Evolutionary conservation across 2,888 invertebrate species (phyloP), one percentile per base, ranked within the genome.

Genomic region (Synanthedon andrenaeformis): DNA sequence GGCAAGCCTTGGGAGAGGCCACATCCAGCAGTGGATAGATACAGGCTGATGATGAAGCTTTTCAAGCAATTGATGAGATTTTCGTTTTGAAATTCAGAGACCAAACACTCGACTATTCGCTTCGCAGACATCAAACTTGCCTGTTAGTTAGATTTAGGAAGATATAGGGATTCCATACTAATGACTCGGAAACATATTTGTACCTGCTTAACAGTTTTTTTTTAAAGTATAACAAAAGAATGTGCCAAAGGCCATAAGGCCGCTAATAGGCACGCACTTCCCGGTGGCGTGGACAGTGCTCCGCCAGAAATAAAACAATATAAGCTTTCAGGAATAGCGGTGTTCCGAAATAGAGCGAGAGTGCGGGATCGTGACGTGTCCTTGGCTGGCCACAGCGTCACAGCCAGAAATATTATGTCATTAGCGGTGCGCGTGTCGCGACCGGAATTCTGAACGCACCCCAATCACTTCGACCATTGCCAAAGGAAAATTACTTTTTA

Each of bases 281-380:
- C 79, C 75, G 69, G 77, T 79, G 74, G 79, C 75, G 77, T 79
- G 73, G 81, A 77, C 76, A 77, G 76, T 72, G 70, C 69, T 66
- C 69, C 72, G 69, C 75, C 67, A 59, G 71, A 83, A 85, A 85
- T 85, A 85, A 82, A 79, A 85, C 82, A 83, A 84, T 83, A 80
- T 82, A 76, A 79, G 82, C 77, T 82, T 82, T 84, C 82, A 81
- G 82, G 82, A 83, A 83, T 83, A 82, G 80, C 67, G 67, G 71
- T 60, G 65, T 72, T 35, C 72, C 70, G 72, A 85, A 84, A 84
- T 84, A 84, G 76, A 69, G 72, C 67, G 60, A 63, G 42, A 52
- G 68, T 69, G 70, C 72, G 74, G 23, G 42, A 72, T 74, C 73
- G 79, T 76, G 82, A 79, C 73, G 79, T 65, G 83, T 77, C 85